A percentile compares a stretch with the other conserved stretches of the same genome.
Evolutionary conservation across 2,888 invertebrate genomes (phyloP).

Genomic region (Cenopis cana): DNA sequence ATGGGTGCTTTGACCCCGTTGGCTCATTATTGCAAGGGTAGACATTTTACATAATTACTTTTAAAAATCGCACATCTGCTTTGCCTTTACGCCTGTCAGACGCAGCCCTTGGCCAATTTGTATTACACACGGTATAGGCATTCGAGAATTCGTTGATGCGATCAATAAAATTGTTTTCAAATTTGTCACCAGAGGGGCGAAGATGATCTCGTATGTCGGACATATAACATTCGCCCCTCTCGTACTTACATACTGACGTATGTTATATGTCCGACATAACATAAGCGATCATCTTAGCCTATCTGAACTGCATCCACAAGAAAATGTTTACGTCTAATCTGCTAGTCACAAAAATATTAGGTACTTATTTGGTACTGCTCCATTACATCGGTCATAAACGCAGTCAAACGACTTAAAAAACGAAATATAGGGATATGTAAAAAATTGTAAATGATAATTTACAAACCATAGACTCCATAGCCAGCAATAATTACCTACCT

Average conservation of each 20-base stretch:
- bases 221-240: too few species aligned
- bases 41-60: conserved; percentile 39
- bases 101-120: not conserved
- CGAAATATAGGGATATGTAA: too few species aligned
- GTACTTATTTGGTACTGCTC: too few species aligned
- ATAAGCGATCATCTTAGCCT: too few species aligned
- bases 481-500: not conserved
- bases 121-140: not conserved
- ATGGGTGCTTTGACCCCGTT: conserved; percentile 59
- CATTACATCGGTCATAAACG: not conserved
- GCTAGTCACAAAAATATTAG: too few species aligned
- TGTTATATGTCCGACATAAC: too few species aligned
- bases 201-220: too few species aligned
- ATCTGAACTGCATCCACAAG: not conserved
- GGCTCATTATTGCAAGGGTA: conserved; percentile 29
- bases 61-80: conserved; percentile 28
- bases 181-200: not conserved
- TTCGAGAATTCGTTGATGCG: not conserved
- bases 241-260: too few species aligned
- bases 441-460: not conserved
- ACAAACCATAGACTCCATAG: not conserved
- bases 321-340: too few species aligned
- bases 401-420: not conserved
- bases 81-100: conserved; percentile 21
- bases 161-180: not conserved